Conservation (phyloP, 2,888 invertebrate species). For the Hartigia nigra region DNA sequence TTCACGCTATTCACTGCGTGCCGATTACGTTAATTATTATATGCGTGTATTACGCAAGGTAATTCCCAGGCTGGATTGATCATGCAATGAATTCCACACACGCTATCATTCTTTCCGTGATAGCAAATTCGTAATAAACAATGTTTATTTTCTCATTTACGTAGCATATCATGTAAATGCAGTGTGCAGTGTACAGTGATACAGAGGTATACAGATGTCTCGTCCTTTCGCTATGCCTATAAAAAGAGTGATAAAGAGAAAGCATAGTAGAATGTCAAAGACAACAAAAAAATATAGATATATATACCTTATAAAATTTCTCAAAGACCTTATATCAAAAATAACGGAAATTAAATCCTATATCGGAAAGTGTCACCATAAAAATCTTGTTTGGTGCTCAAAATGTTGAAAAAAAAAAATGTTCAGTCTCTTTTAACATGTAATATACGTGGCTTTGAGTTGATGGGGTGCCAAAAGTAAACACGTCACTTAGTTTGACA, state of each 20-base stretch:
- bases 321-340: neutral
- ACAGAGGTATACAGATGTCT: neutral
- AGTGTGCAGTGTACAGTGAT: neutral
- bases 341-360: neutral
- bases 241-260: neutral
- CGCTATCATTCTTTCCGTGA: constrained; percentile 37
- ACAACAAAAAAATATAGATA: too few relatives aligned
- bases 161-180: constrained; percentile 35
- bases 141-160: constrained; percentile 41
- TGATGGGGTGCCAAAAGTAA: neutral
- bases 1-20: neutral
- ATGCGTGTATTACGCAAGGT: neutral
- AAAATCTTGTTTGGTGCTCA: neutral
- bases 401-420: neutral
- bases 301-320: neutral
- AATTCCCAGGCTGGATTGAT: neutral
- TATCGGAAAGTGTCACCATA: neutral
- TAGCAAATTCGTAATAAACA: constrained; percentile 41
- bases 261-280: neutral
- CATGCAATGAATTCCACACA: constrained; percentile 21
- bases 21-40: neutral
- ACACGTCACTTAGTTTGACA: neutral
- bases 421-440: neutral
- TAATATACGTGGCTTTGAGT: neutral
- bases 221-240: neutral